These are phyloP conservation scores for Halichondria panicea DNA, from an alignment of 37 sponge, comb jelly and placozoan genomes.

Conservation along the genomic window DNA sequence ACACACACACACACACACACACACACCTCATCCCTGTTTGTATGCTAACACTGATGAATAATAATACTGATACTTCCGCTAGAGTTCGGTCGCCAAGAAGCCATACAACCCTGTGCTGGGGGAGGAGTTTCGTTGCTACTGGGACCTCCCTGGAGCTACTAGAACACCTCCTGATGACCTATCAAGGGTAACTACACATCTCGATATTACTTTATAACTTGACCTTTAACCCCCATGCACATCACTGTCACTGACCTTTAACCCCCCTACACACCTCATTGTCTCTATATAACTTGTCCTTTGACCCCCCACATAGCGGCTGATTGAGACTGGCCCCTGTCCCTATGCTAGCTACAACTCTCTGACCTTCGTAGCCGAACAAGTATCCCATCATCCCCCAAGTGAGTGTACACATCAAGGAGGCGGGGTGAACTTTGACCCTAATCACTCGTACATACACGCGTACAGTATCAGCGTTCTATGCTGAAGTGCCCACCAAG, in stretches of 20 bases:
- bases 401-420: conserved; percentile 21
- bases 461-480: conserved; percentile 93
- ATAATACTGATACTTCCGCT: too few species aligned
- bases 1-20: too few species aligned
- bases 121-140: conserved; percentile 93
- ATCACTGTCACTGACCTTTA: too few species aligned
- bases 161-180: conserved; percentile 34
- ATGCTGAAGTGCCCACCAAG: conserved; percentile 86
- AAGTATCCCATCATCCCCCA: conserved; percentile 98
- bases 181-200: conserved; percentile 29
- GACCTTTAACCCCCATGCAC: background rate
- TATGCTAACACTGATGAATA: too few species aligned
- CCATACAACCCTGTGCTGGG: conserved; percentile 99
- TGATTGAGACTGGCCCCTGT: conserved; percentile 75
- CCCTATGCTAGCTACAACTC: conserved; percentile 76
- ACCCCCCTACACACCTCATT: too few species aligned
- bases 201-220: too few species aligned
- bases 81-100: conserved; percentile 94
- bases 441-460: background rate
- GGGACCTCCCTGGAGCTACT: conserved; percentile 76
- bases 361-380: conserved; percentile 91
- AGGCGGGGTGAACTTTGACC: background rate
- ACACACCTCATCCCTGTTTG: too few species aligned
- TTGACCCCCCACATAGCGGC: background rate
- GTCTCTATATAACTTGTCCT: too few species aligned